Conservation (phyloP, 2,797 vertebrate genomes). For the Acridotheres tristis region DNA sequence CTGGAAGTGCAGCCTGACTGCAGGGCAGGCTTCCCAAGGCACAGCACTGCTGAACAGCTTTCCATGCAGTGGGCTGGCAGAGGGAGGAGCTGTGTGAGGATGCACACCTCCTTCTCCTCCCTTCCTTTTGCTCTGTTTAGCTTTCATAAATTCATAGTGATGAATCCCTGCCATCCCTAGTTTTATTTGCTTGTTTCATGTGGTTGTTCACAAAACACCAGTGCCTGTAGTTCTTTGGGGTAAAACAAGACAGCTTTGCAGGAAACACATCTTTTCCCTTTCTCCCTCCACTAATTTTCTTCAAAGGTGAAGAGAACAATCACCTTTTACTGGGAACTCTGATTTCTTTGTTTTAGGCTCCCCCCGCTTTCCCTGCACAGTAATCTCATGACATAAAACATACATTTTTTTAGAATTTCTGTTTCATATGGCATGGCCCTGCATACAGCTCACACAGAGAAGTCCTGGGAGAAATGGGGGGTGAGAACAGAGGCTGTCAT, state of each 20-base stretch:
- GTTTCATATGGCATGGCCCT: not conserved
- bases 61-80: not conserved
- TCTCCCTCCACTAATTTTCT: not conserved
- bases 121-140: not conserved
- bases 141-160: not conserved
- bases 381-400: not conserved
- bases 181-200: not conserved
- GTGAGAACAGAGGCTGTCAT: not conserved
- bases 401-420: not conserved
- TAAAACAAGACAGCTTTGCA: not conserved
- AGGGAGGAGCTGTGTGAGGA: not conserved
- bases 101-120: not conserved
- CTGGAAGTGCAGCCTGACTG: not conserved
- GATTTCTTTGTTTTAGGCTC: not conserved
- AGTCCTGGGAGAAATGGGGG: not conserved
- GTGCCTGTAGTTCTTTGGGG: not conserved
- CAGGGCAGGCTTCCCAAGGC: not conserved
- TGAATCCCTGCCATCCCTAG: not conserved
- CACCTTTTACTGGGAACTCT: not conserved
- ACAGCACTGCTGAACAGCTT: not conserved
- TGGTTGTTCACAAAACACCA: not conserved
- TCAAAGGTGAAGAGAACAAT: not conserved
- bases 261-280: not conserved
- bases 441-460: not conserved
- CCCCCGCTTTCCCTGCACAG: not conserved